phyloP scores from a whole-genome alignment of 2,888 invertebrate species.

The Sphaerophoria taeniata region DNA sequence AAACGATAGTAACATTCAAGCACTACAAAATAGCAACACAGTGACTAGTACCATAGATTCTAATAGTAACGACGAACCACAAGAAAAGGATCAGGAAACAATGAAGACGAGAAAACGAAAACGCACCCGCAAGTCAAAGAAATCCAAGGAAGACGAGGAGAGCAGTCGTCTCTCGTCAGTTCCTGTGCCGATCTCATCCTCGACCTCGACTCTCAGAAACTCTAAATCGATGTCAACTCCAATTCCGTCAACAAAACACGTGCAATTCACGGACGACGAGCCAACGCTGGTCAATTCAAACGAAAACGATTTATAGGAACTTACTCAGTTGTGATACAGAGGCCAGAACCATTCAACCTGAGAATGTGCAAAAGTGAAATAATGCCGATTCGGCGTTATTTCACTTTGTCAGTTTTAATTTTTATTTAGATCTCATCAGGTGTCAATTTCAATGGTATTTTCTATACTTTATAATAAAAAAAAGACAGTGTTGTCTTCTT shows the following conservation, averaged over 20 bases:
- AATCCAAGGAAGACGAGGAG: neutral
- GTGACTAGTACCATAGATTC: conserved; percentile 23
- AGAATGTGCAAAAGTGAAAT: no score
- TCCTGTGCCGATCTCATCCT: conserved; percentile 62
- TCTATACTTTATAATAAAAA: no score
- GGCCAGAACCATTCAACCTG: conserved; percentile 13
- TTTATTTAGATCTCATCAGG: no score
- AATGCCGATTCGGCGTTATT: no score
- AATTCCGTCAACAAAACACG: conserved; percentile 29
- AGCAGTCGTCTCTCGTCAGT: conserved; percentile 45
- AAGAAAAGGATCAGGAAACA: neutral
- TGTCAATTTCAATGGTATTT: no score
- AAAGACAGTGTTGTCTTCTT: no score
- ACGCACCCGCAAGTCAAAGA: conserved; percentile 38
- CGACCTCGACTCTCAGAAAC: conserved; percentile 35
- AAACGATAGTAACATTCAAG: conserved; percentile 2
- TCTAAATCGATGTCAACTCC: conserved; percentile 45
- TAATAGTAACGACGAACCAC: neutral
- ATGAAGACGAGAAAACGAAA: conserved; percentile 38
- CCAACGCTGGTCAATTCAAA: conserved; percentile 1
- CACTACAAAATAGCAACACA: neutral
- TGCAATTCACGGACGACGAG: conserved; percentile 25
- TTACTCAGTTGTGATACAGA: conserved; percentile 12
- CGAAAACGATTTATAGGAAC: neutral
- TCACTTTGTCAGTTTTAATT: no score